phyloP scores from a whole-genome alignment of 2,797 vertebrate species.

The Smutsia temminckii region DNA sequence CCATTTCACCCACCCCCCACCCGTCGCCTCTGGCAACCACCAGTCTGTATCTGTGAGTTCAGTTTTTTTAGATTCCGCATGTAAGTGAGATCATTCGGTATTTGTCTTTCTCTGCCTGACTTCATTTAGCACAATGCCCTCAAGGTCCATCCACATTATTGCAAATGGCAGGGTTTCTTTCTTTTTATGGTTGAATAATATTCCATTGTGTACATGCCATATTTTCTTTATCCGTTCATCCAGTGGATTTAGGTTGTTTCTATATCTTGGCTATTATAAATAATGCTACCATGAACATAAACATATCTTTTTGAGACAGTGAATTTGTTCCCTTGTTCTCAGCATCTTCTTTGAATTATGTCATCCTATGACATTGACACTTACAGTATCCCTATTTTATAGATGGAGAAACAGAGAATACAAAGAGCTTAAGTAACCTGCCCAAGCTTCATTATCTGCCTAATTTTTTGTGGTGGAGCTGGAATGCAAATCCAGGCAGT shows the following conservation, averaged over 20 bases:
- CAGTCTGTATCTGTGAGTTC: background rate
- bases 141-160: background rate
- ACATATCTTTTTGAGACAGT: background rate
- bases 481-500: background rate
- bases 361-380: background rate
- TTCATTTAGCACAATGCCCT: background rate
- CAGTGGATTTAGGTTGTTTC: background rate
- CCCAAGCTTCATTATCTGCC: background rate
- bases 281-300: background rate
- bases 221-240: background rate
- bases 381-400: background rate
- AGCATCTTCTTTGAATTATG: background rate
- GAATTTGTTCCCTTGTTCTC: background rate
- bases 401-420: background rate
- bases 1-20: background rate
- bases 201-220: background rate
- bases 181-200: background rate
- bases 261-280: background rate
- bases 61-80: background rate
- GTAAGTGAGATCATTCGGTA: background rate
- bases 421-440: background rate
- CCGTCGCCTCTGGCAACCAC: background rate
- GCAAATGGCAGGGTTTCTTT: background rate
- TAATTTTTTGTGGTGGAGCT: background rate
- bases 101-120: background rate